phyloP scores from a whole-genome alignment of 1,140 invertebrate species.

The Pseudomyrmex concolor region DNA sequence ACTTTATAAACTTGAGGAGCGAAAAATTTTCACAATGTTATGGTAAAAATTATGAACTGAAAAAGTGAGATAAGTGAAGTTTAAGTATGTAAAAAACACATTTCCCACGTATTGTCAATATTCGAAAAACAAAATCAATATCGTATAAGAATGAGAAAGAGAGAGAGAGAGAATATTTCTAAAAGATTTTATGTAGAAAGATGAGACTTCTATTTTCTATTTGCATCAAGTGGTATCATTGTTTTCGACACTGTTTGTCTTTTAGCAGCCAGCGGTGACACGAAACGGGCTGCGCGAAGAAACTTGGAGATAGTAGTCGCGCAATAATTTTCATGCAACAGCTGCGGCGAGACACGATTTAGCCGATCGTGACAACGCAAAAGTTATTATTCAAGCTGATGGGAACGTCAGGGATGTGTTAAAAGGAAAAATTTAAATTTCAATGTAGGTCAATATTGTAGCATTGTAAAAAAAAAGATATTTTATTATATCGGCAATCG shows the following conservation, averaged over 20 bases:
- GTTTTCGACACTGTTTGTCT: constrained; percentile 28
- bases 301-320: constrained; percentile 6
- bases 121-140: no score
- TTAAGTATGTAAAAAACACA: not conserved
- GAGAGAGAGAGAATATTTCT: not conserved
- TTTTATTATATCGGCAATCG: constrained; percentile 17
- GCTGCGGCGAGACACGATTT: not conserved
- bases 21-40: not conserved
- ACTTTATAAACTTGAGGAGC: not conserved
- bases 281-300: constrained; percentile 10
- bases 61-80: not conserved
- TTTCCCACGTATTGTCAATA: not conserved
- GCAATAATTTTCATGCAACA: constrained; percentile 36
- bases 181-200: not conserved
- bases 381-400: constrained; percentile 27
- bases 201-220: not conserved
- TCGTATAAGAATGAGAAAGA: not conserved
- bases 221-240: not conserved
- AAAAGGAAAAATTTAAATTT: constrained; percentile 36
- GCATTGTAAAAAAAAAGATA: not conserved
- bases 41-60: not conserved
- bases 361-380: constrained; percentile 44
- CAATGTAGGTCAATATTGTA: not conserved
- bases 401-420: constrained; percentile 24
- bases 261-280: not conserved